Evolutionary conservation across 1,140 invertebrate genomes (phyloP), one percentile per base, ranked within the genome.

Genomic region (Eciton burchellii): DNA sequence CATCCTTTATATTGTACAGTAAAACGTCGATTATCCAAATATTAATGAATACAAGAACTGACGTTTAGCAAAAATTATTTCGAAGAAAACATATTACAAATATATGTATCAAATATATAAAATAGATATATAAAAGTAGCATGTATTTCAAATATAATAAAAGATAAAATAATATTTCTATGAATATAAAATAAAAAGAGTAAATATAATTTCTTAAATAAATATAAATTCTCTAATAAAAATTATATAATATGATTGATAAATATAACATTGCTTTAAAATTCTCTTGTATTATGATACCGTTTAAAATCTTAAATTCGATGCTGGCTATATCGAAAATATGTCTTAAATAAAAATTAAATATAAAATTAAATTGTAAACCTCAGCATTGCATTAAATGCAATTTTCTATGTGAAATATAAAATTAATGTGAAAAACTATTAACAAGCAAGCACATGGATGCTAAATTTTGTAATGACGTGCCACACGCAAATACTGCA

Each of bases 211-310:
- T 79, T 16, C 74, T 70, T 70, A 79, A 79, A 79, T 68, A 79
- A 54, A 66, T 77, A 66, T 77, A 79, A 79, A 70, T 79, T 79
- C 35, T 68, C 49, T 79, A 70, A 56, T 45, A 79, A 70, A 49
- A 47, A 79, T 70, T 56, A 57, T 29, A 56, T 79, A 74, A 26
- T 49, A 56, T 16, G 35, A 52, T 77, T 35, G 47, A 54, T 79
- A 79, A 79, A 79, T 79, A 77, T 77, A 79, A 79, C 63, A 79
- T 70, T 57, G 35, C 35, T 79, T 57, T 79, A 70, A 68, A 35
- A 79, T 16, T 35, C 49, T 79, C 12, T 49, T 68, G 62, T 66
- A 56, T 60, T 77, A 21, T 56, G 11, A 43, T 9, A 59, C 3
- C 45, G 24, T 62, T 24, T 73, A 56, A 11, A 52, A 8, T 77